A percentile compares a stretch with the other conserved stretches of the same genome.
These are phyloP conservation scores for Clitarchus hookeri DNA, from an alignment of 2,888 invertebrate species.

Conservation along the genomic window DNA sequence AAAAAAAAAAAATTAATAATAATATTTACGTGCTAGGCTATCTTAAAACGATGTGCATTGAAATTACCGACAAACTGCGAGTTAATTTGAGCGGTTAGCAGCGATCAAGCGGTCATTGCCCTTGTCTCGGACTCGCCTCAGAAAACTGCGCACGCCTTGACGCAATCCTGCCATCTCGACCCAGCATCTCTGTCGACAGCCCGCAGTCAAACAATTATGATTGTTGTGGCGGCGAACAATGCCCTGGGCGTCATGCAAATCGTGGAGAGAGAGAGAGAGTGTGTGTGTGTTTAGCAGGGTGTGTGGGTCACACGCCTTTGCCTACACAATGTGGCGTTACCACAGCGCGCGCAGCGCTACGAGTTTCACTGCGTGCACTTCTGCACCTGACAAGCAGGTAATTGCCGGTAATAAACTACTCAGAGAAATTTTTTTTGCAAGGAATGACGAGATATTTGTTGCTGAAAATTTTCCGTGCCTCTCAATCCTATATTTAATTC, in stretches of 20 bases:
- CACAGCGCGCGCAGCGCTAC: neutral
- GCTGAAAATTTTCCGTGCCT: no score
- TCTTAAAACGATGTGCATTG: no score
- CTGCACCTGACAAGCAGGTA: no score
- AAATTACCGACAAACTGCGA: no score
- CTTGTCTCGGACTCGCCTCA: neutral
- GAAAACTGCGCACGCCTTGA: neutral
- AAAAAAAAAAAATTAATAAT: no score
- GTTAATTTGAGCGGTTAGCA: no score
- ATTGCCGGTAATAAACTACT: no score
- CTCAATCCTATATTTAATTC: no score
- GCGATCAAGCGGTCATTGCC: no score
- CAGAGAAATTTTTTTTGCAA: no score
- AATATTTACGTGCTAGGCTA: no score
- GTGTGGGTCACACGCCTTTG: neutral
- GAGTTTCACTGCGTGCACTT: neutral
- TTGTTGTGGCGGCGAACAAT: neutral
- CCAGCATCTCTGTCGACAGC: neutral
- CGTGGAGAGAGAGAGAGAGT: neutral
- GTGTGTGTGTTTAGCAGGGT: conserved; percentile 5
- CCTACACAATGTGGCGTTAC: neutral
- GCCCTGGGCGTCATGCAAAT: neutral
- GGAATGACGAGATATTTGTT: no score
- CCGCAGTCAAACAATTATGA: neutral
- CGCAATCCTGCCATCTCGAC: neutral